These are phyloP conservation scores for Myopa testacea DNA, from an alignment of 2,888 invertebrate genomes.

Conservation along the genomic window DNA sequence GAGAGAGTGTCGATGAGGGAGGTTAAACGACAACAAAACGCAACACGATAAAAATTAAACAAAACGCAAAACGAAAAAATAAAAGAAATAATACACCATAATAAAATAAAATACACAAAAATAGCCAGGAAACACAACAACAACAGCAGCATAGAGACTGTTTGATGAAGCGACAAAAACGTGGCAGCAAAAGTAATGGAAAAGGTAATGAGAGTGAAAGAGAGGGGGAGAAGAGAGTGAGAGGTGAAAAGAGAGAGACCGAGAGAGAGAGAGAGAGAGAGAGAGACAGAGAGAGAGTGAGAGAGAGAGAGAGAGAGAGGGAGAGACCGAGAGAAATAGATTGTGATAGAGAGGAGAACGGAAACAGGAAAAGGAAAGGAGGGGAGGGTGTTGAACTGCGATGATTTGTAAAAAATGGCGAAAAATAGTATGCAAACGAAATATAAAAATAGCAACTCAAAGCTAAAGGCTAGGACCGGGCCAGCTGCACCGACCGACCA, in stretches of 20 bases:
- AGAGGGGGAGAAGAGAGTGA: not conserved
- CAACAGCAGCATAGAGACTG: constrained; percentile 16
- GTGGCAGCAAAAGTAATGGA: not conserved
- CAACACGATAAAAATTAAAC: not conserved
- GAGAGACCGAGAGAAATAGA: not conserved
- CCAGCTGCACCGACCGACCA: not conserved
- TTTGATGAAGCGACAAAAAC: constrained; percentile 32
- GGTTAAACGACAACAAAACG: not conserved
- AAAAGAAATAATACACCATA: not conserved
- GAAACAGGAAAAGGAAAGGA: not conserved
- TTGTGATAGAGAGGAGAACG: not conserved
- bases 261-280: not conserved
- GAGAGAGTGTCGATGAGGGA: not conserved
- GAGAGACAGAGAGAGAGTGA: not conserved
- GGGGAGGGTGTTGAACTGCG: not conserved
- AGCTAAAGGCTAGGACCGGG: not conserved
- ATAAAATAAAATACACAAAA: constrained; percentile 8
- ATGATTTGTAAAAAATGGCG: not conserved
- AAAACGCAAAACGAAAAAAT: constrained; percentile 3
- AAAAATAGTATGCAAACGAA: constrained; percentile 3
- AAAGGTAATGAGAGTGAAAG: not conserved
- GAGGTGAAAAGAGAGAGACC: not conserved
- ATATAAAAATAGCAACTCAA: not conserved
- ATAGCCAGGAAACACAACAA: not conserved
- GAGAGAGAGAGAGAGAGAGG: not conserved